Evolutionary conservation across 2,113 vertebrate species (phyloP).

Genomic region (Anolis carolinensis): DNA sequence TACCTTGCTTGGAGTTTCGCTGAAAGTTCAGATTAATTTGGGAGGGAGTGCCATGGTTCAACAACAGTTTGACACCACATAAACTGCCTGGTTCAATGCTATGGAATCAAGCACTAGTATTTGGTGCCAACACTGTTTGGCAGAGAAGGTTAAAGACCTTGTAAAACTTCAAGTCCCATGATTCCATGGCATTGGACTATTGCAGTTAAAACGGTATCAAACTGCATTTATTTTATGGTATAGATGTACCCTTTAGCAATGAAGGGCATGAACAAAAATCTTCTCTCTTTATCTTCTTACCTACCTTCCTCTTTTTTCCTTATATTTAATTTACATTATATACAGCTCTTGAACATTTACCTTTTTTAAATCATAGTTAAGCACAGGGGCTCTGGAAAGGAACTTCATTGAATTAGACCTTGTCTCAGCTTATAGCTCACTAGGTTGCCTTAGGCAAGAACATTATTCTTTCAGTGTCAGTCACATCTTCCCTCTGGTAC

Average conservation of each 20-base stretch:
- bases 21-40: no score
- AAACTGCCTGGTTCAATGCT: no score
- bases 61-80: no score
- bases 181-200: no score
- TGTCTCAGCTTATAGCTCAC: not conserved
- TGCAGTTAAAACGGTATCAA: no score
- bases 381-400: not conserved
- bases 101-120: no score
- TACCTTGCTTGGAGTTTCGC: no score
- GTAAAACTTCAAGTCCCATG: no score
- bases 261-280: constrained; percentile 7
- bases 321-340: not conserved
- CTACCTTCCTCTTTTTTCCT: not conserved
- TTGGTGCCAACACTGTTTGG: no score
- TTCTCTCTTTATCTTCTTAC: not conserved
- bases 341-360: not conserved
- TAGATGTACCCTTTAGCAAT: constrained; percentile 1
- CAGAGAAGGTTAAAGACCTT: no score
- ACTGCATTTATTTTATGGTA: no score
- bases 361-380: not conserved
- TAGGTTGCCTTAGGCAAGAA: not conserved
- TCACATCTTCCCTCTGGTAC: not conserved
- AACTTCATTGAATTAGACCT: not conserved
- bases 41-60: no score
- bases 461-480: not conserved